Evolutionary conservation across 2,888 invertebrate genomes (phyloP).

Genomic region (Hirtodrosophila confusa): DNA sequence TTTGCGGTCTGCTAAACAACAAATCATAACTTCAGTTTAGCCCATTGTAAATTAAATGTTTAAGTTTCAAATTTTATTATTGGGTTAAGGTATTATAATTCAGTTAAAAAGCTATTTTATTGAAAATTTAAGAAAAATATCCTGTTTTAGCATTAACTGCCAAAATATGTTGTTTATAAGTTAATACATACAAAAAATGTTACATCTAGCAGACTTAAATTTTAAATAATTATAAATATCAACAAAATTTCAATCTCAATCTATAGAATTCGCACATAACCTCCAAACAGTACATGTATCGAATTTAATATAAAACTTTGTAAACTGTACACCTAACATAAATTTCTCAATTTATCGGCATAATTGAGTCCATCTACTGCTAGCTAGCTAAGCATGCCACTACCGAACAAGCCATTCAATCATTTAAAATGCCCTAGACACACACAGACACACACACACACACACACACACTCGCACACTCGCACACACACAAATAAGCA

Average conservation of each 20-base stretch:
- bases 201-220: no score
- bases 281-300: neutral
- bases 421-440: slow-evolving; percentile 54
- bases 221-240: no score
- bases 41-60: slow-evolving; percentile 8
- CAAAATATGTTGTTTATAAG: no score
- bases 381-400: slow-evolving; percentile 11
- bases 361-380: slow-evolving; percentile 33
- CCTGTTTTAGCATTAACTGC: no score
- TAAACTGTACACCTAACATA: slow-evolving; percentile 8
- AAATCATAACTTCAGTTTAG: slow-evolving; percentile 15
- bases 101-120: no score
- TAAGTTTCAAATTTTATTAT: neutral
- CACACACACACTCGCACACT: slow-evolving; percentile 6
- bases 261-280: no score
- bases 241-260: no score
- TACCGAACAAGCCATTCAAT: slow-evolving; percentile 48
- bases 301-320: slow-evolving; percentile 4
- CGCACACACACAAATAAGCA: slow-evolving; percentile 2
- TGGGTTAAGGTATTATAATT: neutral
- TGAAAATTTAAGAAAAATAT: no score
- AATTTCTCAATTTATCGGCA: slow-evolving; percentile 28
- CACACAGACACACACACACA: slow-evolving; percentile 1
- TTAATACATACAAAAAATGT: no score
- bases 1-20: neutral